These are phyloP conservation scores for Diloba caeruleocephala DNA, from an alignment of 2,888 invertebrate species.

Conservation along the genomic window DNA sequence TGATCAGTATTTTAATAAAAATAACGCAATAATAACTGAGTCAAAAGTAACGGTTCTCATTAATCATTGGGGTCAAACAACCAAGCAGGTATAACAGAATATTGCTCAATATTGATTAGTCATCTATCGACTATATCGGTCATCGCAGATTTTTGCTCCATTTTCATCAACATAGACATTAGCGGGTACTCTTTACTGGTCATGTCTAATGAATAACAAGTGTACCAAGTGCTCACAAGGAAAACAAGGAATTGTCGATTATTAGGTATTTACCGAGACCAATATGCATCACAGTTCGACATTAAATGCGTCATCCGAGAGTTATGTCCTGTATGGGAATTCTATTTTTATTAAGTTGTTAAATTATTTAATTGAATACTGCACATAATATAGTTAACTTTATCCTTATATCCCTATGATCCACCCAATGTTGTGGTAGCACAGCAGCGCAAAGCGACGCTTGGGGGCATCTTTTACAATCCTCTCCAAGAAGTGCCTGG, in stretches of 20 bases:
- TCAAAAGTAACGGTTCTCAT: conserved; percentile 84
- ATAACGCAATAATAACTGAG: conserved; percentile 82
- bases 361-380: too few relatives aligned
- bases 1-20: conserved; percentile 73
- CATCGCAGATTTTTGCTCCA: conserved; percentile 44
- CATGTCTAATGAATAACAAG: conserved; percentile 11
- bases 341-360: too few relatives aligned
- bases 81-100: conserved; percentile 70
- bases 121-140: conserved; percentile 66
- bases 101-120: conserved; percentile 78
- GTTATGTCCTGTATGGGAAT: conserved; percentile 13
- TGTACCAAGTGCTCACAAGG: conserved; percentile 22
- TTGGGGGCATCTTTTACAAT: too few relatives aligned
- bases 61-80: conserved; percentile 85
- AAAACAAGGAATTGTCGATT: conserved; percentile 29
- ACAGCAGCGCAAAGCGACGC: too few relatives aligned
- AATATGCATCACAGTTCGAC: conserved; percentile 10
- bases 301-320: conserved; percentile 28
- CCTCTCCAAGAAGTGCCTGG: too few relatives aligned
- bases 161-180: conserved; percentile 26
- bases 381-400: too few relatives aligned
- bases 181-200: conserved; percentile 20
- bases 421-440: too few relatives aligned
- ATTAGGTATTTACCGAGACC: conserved; percentile 11
- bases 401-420: too few relatives aligned